phyloP scores from a whole-genome alignment of 2,888 invertebrate genomes.

The Philhelius pedissequus region DNA sequence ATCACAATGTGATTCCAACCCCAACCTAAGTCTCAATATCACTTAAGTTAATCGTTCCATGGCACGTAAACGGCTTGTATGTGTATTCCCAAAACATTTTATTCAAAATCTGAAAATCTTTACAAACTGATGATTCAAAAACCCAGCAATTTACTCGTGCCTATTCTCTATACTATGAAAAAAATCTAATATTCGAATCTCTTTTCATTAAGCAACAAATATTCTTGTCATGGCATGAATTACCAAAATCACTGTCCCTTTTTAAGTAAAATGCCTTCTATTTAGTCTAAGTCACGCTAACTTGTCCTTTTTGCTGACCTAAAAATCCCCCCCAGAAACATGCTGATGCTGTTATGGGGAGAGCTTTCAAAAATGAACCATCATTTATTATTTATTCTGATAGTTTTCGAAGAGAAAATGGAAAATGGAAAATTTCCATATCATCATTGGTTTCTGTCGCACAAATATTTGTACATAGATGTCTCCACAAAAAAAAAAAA shows the following conservation, averaged over 20 bases:
- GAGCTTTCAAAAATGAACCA: conserved; percentile 26
- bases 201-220: conserved; percentile 10
- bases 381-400: conserved; percentile 34
- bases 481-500: not conserved
- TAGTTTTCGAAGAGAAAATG: conserved; percentile 20
- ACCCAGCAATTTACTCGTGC: not conserved
- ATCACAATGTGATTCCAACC: not conserved
- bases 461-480: too few relatives aligned
- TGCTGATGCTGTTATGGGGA: not conserved
- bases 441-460: not conserved
- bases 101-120: not conserved
- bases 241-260: conserved; percentile 12
- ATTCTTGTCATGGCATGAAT: conserved; percentile 19
- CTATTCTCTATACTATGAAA: not conserved
- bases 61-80: not conserved
- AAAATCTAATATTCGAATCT: not conserved
- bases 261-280: conserved; percentile 11
- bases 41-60: not conserved
- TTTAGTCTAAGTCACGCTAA: conserved; percentile 6
- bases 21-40: not conserved
- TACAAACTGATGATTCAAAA: not conserved
- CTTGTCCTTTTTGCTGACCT: conserved; percentile 14
- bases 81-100: not conserved
- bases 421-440: conserved; percentile 54
- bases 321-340: not conserved